Percentiles rank a stretch among this genome's conserved stretches.
Conservation (phyloP, 2,113 vertebrate genomes). For the Scatophagus argus region DNA sequence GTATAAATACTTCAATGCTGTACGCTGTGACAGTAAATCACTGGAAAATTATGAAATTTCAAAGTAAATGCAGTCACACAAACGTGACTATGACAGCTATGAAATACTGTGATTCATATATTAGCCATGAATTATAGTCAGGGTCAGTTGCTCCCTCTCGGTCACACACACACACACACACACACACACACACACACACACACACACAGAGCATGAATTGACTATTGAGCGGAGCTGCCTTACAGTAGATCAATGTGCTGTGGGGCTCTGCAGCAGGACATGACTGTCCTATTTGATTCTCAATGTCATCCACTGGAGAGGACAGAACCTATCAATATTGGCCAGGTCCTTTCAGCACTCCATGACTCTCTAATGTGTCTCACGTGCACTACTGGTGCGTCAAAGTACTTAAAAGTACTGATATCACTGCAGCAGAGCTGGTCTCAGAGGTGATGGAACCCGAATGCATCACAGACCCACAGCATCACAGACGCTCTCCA, state of each 20-base stretch:
- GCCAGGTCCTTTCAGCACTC: conserved; percentile 8
- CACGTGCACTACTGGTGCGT: background rate
- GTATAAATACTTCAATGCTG: no score
- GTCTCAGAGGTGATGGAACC: background rate
- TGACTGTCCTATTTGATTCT: conserved; percentile 23
- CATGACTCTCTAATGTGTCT: background rate
- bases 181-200: conserved; percentile 3
- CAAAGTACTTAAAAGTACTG: background rate
- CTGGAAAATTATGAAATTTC: no score
- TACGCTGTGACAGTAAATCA: no score
- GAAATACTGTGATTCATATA: background rate
- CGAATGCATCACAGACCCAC: background rate
- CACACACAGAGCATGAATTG: conserved; percentile 17
- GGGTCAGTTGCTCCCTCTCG: background rate
- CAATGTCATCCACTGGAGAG: conserved; percentile 47
- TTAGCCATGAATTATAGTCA: conserved; percentile 5
- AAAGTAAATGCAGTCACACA: no score
- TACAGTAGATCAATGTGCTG: conserved; percentile 50
- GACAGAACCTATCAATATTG: conserved; percentile 34
- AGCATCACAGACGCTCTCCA: background rate
- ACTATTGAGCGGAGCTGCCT: conserved; percentile 20
- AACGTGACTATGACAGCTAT: background rate
- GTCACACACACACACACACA: conserved; percentile 17
- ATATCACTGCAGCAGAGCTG: background rate
- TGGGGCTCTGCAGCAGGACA: conserved; percentile 43